Conservation (phyloP, 2,888 invertebrate genomes). For the Alloplasta piceator region DNA sequence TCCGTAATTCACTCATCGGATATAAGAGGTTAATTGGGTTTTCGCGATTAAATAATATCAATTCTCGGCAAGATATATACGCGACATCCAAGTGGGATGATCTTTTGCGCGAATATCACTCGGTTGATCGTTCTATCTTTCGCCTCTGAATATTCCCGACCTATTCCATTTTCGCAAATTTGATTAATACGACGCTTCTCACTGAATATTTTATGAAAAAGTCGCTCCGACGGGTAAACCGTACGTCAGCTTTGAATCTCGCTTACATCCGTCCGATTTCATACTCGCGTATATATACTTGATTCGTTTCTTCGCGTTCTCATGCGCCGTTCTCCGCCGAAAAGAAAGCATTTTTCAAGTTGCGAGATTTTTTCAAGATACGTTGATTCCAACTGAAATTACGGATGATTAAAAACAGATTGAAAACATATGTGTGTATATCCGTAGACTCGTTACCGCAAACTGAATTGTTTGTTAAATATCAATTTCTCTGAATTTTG, state of each 20-base stretch:
- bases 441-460: too few relatives aligned
- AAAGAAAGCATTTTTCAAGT: too few relatives aligned
- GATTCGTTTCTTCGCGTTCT: too few relatives aligned
- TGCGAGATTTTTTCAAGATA: too few relatives aligned
- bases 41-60: slow-evolving; percentile 51
- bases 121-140: too few relatives aligned
- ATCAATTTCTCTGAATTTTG: too few relatives aligned
- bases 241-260: slow-evolving; percentile 49
- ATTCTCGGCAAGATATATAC: slow-evolving; percentile 18
- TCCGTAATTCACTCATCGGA: slow-evolving; percentile 28
- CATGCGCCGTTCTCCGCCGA: slow-evolving; percentile 14
- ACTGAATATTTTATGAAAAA: slow-evolving; percentile 58
- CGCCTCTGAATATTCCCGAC: background rate
- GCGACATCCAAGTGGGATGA: background rate
- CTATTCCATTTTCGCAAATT: slow-evolving; percentile 49
- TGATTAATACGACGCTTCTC: slow-evolving; percentile 57
- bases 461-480: too few relatives aligned
- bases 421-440: too few relatives aligned
- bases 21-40: slow-evolving; percentile 25
- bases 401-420: too few relatives aligned
- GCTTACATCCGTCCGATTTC: slow-evolving; percentile 2
- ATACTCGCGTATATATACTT: too few relatives aligned
- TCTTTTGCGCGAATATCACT: too few relatives aligned
- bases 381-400: too few relatives aligned
- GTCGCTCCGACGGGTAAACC: slow-evolving; percentile 52